Base-by-base conservation (phyloP, 2,113 vertebrate genomes). In the Strigops habroptila region DNA sequence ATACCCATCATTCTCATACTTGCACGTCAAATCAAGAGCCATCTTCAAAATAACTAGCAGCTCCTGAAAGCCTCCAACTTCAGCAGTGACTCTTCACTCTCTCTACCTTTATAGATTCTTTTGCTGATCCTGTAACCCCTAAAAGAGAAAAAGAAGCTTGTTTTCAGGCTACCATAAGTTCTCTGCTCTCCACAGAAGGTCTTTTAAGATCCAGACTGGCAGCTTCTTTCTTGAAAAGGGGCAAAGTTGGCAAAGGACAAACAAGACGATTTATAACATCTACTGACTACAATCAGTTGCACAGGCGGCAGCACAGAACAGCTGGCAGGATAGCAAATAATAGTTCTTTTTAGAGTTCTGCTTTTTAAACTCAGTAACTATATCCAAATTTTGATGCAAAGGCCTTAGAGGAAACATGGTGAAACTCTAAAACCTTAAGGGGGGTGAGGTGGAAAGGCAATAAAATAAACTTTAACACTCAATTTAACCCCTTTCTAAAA, bases 181-280 rank as follows among this genome's bases (percentile, higher is more conserved):
- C 82, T 70, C 65, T 77, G 37, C 73, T 86, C 39, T 86, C 65
- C 68, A 90, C 55, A 94, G 79, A 81, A 30, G 64, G 64, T 43
- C 88, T 91, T 92, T 88, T 69, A 83, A 94, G 88, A 94, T 78
- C 62, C 68, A 90, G 76, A 63, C 68, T 94, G 79, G 53, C 60
- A 94, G 39, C 37, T 91, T 74, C 85, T 90, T 80, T 86, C 76
- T 88, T 86, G 51, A 83, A 43, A 83, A 73, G 24, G 64, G 55
- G 39, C n/a, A 67, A 94, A 96, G 64, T 9, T 88, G 90, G 91
- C 91, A 82, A 90, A 43, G 39, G 71, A 93, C 75, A 89, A 94
- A 85, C 49, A 89, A 75, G 23, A 35, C 77, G 93, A 96, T 88
- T 96, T 96, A 88, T 82, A 91, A 37, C 75, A 63, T 81, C 43